A percentile compares a stretch with the other conserved stretches of the same genome.
These are phyloP conservation scores for Tyrophagus putrescentiae DNA, from an alignment of 1,140 invertebrate genomes.

Conservation along the genomic window DNA sequence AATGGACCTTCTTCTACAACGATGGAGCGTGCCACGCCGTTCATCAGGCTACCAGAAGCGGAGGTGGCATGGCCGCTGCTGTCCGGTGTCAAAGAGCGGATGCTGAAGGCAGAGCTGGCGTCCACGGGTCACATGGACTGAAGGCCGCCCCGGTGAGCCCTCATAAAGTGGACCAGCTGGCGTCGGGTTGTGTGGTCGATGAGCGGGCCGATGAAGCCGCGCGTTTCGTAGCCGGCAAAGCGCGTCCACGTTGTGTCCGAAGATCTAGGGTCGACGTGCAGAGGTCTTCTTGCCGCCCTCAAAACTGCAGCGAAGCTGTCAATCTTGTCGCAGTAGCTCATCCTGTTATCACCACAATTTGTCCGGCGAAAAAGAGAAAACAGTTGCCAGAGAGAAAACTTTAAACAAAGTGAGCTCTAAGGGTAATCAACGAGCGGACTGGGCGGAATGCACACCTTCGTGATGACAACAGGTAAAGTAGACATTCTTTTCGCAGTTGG, in stretches of 20 bases:
- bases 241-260: constrained; percentile 12
- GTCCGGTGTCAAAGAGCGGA: constrained; percentile 20
- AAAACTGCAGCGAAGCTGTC: constrained; percentile 23
- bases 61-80: constrained; percentile 16
- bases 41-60: constrained; percentile 23
- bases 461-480: constrained; percentile 22
- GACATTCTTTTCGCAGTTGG: constrained; percentile 4
- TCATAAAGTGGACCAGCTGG: background rate
- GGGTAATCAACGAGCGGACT: background rate
- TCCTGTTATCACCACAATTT: constrained; percentile 27
- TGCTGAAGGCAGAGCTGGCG: constrained; percentile 9
- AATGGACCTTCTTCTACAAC: background rate
- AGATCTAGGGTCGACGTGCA: constrained; percentile 8
- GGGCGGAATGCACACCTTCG: constrained; percentile 21
- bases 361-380: too few species aligned
- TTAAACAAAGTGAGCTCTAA: too few species aligned
- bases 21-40: constrained; percentile 20
- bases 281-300: constrained; percentile 2
- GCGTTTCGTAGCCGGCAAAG: background rate
- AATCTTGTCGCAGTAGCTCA: constrained; percentile 24
- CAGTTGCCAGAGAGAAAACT: too few species aligned
- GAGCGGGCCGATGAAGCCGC: constrained; percentile 7
- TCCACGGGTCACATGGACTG: background rate
- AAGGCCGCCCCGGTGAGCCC: background rate
- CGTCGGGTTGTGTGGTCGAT: constrained; percentile 17